phyloP scores from a whole-genome alignment of 2,113 vertebrate genomes.

The Alethe castanea region DNA sequence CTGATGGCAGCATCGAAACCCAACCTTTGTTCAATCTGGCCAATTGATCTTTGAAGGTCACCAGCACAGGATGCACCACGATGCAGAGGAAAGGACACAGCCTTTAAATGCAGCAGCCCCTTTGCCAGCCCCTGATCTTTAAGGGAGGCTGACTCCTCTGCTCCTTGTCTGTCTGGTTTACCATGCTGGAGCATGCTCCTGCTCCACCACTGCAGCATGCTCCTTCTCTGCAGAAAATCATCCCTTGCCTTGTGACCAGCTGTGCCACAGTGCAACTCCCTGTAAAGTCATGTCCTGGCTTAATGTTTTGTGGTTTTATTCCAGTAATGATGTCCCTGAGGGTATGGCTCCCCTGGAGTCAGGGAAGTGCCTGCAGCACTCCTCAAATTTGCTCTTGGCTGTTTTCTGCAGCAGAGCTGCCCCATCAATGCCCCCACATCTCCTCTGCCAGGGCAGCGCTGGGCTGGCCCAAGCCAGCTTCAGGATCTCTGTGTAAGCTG shows the following conservation, averaged over 20 bases:
- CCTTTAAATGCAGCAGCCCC: neutral
- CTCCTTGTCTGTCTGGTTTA: neutral
- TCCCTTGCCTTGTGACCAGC: neutral
- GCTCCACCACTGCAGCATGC: accelerated
- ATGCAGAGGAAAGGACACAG: neutral
- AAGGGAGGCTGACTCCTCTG: neutral
- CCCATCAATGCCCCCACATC: neutral
- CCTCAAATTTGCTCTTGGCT: neutral
- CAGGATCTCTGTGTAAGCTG: neutral
- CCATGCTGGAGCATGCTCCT: neutral
- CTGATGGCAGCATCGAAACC: neutral
- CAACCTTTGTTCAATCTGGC: neutral
- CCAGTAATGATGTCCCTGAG: neutral
- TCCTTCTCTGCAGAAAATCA: neutral
- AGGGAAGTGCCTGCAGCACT: neutral
- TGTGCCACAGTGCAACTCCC: neutral
- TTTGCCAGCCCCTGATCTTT: neutral
- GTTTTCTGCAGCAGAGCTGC: neutral
- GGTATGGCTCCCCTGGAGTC: neutral
- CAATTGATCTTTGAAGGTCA: neutral
- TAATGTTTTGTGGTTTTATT: neutral
- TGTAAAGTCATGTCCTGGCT: neutral
- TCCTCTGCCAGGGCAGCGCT: neutral
- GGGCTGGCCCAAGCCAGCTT: neutral
- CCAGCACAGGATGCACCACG: neutral